phyloP scores from a whole-genome alignment of 2,113 vertebrate species.

The Manacus vitellinus region DNA sequence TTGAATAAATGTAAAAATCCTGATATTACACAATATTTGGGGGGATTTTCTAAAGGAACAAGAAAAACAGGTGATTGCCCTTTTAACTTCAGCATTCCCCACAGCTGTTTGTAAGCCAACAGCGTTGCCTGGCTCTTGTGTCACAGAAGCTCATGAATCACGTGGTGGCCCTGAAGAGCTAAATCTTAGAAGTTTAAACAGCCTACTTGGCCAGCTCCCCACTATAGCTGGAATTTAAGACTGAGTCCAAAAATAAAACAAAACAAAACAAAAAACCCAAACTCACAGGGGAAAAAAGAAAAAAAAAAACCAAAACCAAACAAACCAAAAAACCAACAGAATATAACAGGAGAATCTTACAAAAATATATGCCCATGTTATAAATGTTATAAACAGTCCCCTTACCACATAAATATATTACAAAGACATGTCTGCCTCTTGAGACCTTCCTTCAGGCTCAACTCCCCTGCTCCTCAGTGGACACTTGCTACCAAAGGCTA shows the following conservation, averaged over 20 bases:
- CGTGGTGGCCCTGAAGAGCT: background rate
- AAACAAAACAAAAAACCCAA: background rate
- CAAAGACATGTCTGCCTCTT: background rate
- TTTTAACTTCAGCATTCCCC: background rate
- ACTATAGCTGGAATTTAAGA: background rate
- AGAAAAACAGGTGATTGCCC: background rate
- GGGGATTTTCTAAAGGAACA: background rate
- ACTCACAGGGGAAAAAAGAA: background rate
- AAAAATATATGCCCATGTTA: background rate
- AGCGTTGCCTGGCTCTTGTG: background rate
- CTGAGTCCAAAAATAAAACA: background rate
- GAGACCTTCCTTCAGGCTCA: background rate
- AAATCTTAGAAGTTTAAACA: background rate
- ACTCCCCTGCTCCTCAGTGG: background rate
- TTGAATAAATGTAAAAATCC: background rate
- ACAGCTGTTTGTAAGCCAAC: background rate
- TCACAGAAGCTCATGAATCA: background rate
- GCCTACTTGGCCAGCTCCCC: background rate
- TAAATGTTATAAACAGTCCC: background rate
- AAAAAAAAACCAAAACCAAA: background rate
- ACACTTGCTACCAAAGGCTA: background rate
- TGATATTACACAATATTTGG: background rate
- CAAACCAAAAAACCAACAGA: background rate
- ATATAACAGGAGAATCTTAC: background rate
- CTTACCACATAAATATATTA: background rate